Evolutionary conservation across 2,888 invertebrate species (phyloP).

Genomic region (Archaeoteleia sp.): DNA sequence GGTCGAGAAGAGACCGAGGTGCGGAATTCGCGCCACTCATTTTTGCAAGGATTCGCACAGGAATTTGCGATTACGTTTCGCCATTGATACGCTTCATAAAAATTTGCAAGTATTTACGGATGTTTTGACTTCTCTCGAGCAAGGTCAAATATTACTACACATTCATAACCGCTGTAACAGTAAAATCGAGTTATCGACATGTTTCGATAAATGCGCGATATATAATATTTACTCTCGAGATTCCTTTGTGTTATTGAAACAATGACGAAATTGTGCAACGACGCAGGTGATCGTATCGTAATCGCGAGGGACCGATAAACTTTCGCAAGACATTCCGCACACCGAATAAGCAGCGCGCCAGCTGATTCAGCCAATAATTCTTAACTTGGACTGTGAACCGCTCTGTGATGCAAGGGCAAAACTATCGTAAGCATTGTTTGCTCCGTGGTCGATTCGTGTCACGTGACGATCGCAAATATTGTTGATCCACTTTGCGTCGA

Average conservation of each 20-base stretch:
- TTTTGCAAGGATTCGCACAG: neutral
- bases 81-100: no score
- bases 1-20: neutral
- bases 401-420: constrained; percentile 2
- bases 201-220: no score
- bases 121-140: no score
- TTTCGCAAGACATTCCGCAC: constrained; percentile 6
- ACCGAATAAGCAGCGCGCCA: constrained; percentile 1
- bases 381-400: constrained; percentile 1
- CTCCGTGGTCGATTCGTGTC: neutral
- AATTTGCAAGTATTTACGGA: no score
- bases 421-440: neutral
- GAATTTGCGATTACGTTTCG: no score
- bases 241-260: no score
- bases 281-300: no score
- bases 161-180: no score
- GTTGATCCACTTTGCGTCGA: neutral
- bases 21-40: neutral
- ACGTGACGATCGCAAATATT: neutral
- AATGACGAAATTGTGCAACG: no score
- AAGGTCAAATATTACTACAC: no score
- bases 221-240: no score
- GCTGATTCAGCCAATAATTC: constrained; percentile 7
- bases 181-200: no score
- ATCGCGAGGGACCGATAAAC: neutral